A percentile compares a stretch with the other conserved stretches of the same genome.
Conservation (phyloP, 2,113 vertebrate genomes). For the Elephas maximus region DNA sequence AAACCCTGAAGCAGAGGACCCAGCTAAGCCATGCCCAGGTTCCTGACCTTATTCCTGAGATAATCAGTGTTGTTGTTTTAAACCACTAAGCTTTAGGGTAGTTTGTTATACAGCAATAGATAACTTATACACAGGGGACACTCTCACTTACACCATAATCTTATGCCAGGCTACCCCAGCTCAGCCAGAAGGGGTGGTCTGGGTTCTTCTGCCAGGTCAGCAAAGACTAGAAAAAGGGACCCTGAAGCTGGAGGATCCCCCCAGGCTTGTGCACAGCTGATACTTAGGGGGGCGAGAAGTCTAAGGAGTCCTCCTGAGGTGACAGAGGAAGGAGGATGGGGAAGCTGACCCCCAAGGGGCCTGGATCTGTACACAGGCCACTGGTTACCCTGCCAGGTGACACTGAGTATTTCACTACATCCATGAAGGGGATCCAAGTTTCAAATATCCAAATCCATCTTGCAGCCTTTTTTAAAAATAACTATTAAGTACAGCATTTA, state of each 20-base stretch:
- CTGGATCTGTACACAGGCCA: neutral
- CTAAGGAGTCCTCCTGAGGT: neutral
- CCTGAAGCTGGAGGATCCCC: neutral
- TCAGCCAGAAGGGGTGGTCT: neutral
- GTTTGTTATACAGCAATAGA: neutral
- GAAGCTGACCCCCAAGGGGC: neutral
- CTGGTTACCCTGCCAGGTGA: neutral
- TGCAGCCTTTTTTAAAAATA: neutral
- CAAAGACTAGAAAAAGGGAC: neutral
- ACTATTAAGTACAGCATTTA: neutral
- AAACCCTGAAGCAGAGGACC: neutral
- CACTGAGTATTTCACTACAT: neutral
- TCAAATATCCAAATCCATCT: constrained; percentile 18
- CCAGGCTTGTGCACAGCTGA: neutral
- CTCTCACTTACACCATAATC: neutral
- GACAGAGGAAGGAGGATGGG: neutral
- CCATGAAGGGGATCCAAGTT: neutral
- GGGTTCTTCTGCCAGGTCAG: neutral
- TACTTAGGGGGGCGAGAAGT: neutral
- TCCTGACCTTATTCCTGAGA: neutral
- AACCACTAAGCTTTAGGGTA: neutral
- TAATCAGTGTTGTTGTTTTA: neutral
- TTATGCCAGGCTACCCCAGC: neutral
- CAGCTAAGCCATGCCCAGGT: neutral
- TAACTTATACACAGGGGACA: neutral